A percentile compares a stretch with the other conserved stretches of the same genome.
Conservation (phyloP, 2,113 vertebrate species). For the Oreochromis niloticus region DNA sequence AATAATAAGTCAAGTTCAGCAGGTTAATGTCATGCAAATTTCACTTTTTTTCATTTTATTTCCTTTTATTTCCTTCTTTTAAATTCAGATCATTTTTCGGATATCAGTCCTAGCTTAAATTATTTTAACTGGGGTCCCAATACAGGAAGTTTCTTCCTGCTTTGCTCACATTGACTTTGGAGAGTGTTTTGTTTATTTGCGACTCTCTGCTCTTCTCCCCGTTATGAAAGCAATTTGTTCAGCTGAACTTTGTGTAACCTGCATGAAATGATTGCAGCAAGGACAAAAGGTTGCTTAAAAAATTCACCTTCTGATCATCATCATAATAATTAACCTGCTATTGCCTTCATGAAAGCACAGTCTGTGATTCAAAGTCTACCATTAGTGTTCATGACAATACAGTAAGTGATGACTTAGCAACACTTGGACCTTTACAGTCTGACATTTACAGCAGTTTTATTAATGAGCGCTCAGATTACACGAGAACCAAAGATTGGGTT, state of each 20-base stretch:
- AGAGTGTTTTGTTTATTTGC: background rate
- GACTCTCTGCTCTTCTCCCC: background rate
- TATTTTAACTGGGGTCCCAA: background rate
- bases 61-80: background rate
- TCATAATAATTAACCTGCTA: slow-evolving; percentile 5
- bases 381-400: background rate
- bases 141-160: background rate
- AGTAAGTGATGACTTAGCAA: background rate
- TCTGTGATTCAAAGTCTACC: background rate
- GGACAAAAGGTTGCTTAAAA: background rate
- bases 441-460: background rate
- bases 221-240: background rate
- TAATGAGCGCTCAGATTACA: background rate
- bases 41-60: background rate
- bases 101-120: background rate
- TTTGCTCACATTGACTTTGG: background rate
- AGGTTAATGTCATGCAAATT: rapidly evolving
- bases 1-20: background rate
- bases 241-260: slow-evolving; percentile 11
- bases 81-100: background rate
- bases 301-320: background rate
- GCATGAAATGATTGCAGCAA: background rate
- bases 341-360: background rate
- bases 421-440: background rate
- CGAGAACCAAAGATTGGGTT: background rate